Evolutionary conservation across 2,113 vertebrate species (phyloP).

Genomic region (Pica pica): DNA sequence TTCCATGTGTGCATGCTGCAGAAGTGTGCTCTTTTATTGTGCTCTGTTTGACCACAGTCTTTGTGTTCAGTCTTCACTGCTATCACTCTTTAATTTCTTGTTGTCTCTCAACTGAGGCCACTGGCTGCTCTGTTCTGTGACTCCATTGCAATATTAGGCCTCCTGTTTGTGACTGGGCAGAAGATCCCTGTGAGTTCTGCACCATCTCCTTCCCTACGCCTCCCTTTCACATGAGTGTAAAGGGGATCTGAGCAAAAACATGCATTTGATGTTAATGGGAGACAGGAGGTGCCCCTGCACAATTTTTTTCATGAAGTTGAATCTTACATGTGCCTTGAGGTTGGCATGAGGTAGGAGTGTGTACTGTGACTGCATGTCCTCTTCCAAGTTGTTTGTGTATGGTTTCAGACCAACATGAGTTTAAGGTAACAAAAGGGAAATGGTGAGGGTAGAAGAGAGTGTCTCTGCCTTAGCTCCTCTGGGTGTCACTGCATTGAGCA

Average conservation of each 20-base stretch:
- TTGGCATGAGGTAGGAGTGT: background rate
- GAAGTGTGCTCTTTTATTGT: background rate
- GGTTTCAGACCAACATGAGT: background rate
- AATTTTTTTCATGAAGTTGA: background rate
- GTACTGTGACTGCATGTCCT: background rate
- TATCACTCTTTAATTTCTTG: background rate
- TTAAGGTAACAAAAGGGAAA: background rate
- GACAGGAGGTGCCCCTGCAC: background rate
- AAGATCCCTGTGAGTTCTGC: background rate
- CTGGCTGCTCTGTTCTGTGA: background rate
- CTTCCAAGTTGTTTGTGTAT: background rate
- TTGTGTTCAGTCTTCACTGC: background rate
- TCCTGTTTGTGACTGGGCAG: background rate
- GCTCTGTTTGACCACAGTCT: background rate
- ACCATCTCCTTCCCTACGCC: background rate
- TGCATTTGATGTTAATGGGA: background rate
- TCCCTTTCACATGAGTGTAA: background rate
- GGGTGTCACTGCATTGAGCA: background rate
- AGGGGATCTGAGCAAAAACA: background rate
- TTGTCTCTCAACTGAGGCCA: background rate
- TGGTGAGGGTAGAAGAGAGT: background rate
- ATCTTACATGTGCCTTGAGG: background rate
- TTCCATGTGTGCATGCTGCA: background rate
- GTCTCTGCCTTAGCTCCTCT: background rate
- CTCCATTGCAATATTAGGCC: background rate